Conservation (phyloP, 2,888 invertebrate species). For the Macrostomum cliftonense region DNA sequence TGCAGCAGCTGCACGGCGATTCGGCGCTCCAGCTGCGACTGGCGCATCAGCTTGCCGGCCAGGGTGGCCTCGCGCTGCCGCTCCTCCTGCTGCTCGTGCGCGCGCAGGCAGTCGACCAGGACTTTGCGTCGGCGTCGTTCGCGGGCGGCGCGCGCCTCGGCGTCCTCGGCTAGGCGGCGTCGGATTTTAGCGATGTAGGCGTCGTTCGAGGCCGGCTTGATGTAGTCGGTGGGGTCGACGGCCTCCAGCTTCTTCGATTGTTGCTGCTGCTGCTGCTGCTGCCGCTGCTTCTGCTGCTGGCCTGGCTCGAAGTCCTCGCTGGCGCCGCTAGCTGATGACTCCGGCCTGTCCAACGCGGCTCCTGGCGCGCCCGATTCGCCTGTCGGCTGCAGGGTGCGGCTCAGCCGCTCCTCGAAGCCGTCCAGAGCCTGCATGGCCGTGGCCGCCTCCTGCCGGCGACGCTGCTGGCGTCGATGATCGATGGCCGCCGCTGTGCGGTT, state of each 20-base stretch:
- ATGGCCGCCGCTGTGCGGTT: constrained; percentile 24
- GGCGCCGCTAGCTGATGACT: not conserved
- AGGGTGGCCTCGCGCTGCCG: constrained; percentile 33
- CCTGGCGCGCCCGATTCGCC: not conserved
- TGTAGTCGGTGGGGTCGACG: constrained; percentile 17
- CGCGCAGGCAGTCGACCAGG: constrained; percentile 32
- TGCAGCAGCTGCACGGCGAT: constrained; percentile 35
- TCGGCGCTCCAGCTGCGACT: constrained; percentile 35
- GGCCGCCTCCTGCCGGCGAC: constrained; percentile 12
- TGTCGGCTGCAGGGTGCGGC: constrained; percentile 22
- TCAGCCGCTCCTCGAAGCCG: constrained; percentile 31
- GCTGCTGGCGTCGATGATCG: constrained; percentile 10
- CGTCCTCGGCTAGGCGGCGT: constrained; percentile 32
- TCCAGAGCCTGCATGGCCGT: constrained; percentile 23
- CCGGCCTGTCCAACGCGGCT: not conserved
- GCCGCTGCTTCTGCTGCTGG: constrained; percentile 8
- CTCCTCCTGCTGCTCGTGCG: constrained; percentile 23
- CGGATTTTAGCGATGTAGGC: constrained; percentile 33
- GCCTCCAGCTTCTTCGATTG: not conserved
- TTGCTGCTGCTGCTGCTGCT: not conserved
- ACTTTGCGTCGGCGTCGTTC: constrained; percentile 36
- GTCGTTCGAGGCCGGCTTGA: constrained; percentile 26
- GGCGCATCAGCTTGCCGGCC: constrained; percentile 33
- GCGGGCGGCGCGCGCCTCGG: constrained; percentile 29
- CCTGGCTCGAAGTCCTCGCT: constrained; percentile 11